These are phyloP conservation scores for Alligator mississippiensis DNA, from an alignment of 2,113 vertebrate genomes.

Conservation along the genomic window DNA sequence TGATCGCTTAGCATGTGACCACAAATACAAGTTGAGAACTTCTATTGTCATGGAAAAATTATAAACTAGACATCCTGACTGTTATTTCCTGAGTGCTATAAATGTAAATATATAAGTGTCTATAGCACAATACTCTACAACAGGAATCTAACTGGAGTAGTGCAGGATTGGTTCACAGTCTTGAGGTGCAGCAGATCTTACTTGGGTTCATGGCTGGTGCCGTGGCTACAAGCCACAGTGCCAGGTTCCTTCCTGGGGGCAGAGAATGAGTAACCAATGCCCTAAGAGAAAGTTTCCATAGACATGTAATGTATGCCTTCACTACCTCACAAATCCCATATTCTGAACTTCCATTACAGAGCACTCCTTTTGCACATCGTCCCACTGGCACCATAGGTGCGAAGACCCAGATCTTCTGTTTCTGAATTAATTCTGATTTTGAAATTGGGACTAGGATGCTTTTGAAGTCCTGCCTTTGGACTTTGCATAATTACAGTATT, in stretches of 20 bases:
- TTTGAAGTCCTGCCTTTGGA: neutral
- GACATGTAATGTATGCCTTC: neutral
- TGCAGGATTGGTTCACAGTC: too few relatives aligned
- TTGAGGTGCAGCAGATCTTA: too few relatives aligned
- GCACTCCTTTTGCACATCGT: neutral
- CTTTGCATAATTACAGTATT: neutral
- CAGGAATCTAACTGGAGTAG: too few relatives aligned
- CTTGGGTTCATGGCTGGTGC: too few relatives aligned
- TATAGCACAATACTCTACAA: neutral
- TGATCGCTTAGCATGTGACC: neutral
- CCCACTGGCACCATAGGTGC: neutral
- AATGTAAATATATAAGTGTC: neutral
- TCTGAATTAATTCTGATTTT: neutral
- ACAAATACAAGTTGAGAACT: neutral
- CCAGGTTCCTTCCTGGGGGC: neutral
- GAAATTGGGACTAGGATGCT: neutral
- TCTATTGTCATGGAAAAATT: rapidly evolving
- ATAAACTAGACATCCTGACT: rapidly evolving
- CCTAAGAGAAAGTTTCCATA: neutral
- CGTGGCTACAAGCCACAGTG: neutral
- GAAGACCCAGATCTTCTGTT: neutral
- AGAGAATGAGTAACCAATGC: neutral
- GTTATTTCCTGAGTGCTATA: neutral
- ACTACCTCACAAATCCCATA: neutral
- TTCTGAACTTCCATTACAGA: neutral